phyloP scores from a whole-genome alignment of 2,888 invertebrate genomes.

The Rambutsinella grinnellia region DNA sequence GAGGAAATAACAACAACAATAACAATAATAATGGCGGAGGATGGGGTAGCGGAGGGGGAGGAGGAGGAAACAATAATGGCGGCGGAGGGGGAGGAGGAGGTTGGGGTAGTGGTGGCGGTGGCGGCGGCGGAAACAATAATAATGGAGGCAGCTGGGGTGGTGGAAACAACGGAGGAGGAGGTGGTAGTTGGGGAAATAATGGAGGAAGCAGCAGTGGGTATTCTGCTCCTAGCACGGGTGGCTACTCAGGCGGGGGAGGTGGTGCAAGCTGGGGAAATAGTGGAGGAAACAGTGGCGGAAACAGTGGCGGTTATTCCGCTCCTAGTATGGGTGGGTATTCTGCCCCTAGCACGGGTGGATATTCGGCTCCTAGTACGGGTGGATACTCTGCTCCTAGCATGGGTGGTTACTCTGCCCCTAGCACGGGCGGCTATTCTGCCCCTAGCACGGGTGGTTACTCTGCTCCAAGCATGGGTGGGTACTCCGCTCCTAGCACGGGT shows the following conservation, averaged over 20 bases:
- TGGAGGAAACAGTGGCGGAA: constrained; percentile 1
- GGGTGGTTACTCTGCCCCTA: too few relatives aligned
- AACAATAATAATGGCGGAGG: background rate
- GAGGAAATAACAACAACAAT: background rate
- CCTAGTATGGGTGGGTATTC: too few relatives aligned
- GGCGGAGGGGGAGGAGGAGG: background rate
- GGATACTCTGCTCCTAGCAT: too few relatives aligned
- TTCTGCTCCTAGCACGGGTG: background rate
- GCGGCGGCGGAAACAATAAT: constrained; percentile 1
- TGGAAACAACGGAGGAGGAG: background rate
- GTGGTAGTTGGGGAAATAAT: background rate
- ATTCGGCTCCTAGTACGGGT: too few relatives aligned
- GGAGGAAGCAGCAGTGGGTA: background rate
- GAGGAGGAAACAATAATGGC: background rate
- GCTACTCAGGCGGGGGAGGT: background rate
- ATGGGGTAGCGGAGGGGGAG: constrained; percentile 1
- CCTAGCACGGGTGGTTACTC: too few relatives aligned
- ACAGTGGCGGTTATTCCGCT: constrained; percentile 3
- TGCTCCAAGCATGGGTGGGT: too few relatives aligned
- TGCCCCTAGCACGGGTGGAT: too few relatives aligned
- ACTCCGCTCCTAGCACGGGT: too few relatives aligned
- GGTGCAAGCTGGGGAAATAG: background rate
- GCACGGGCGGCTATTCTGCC: too few relatives aligned
- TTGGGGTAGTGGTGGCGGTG: background rate
- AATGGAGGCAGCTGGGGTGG: background rate